Conservation (phyloP, 2,797 vertebrate genomes). For the Sebastes hubbsi region DNA sequence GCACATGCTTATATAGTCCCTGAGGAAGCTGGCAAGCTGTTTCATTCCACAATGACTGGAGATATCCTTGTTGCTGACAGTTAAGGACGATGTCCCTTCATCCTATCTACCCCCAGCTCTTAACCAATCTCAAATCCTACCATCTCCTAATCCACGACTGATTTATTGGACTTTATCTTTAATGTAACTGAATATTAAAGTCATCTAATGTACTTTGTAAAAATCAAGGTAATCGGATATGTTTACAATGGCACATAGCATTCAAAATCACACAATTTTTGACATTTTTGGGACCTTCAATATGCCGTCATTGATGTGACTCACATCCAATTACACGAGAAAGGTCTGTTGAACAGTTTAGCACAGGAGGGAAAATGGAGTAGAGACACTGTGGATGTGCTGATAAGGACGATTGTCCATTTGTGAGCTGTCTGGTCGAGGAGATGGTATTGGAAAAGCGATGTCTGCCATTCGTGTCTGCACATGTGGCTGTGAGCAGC, state of each 20-base stretch:
- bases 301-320: background rate
- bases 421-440: constrained; percentile 7
- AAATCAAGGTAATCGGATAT: background rate
- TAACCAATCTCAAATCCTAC: background rate
- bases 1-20: constrained; percentile 4
- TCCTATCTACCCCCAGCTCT: background rate
- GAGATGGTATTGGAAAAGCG: constrained; percentile 25
- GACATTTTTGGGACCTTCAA: background rate
- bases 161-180: background rate
- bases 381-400: background rate
- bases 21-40: constrained; percentile 23
- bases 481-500: background rate
- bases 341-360: background rate
- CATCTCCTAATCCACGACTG: background rate
- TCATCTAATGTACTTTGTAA: background rate
- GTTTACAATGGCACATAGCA: background rate
- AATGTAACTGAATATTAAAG: background rate
- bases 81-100: constrained; percentile 68
- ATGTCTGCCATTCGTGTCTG: background rate
- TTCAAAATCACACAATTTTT: background rate
- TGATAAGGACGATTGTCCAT: constrained; percentile 40
- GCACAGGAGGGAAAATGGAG: background rate
- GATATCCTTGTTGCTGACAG: constrained; percentile 86
- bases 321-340: background rate
- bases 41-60: constrained; percentile 59